Percentiles rank a stretch among this genome's conserved stretches.
These are phyloP conservation scores for Leuctra nigra DNA, from an alignment of 2,888 invertebrate genomes.

Conservation along the genomic window DNA sequence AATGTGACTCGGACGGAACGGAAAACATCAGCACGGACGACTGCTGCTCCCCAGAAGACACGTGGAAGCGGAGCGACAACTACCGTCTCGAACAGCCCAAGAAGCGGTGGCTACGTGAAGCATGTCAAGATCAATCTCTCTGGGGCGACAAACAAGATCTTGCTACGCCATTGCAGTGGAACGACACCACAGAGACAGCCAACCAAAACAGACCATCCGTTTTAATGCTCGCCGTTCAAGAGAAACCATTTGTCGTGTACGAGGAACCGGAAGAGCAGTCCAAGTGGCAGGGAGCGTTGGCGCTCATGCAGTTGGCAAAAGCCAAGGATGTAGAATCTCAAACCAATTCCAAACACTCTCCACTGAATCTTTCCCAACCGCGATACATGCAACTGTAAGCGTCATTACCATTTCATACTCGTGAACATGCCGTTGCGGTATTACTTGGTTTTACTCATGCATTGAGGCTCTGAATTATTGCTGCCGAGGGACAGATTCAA, in stretches of 20 bases:
- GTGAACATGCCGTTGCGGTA: no score
- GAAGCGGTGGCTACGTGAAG: constrained; percentile 54
- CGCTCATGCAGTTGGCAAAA: constrained; percentile 51
- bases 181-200: constrained; percentile 33
- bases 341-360: no score
- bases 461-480: no score
- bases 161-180: constrained; percentile 48
- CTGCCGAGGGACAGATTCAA: no score
- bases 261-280: constrained; percentile 38
- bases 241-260: background rate
- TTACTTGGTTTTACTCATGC: no score
- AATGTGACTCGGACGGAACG: background rate
- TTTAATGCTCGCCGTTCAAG: constrained; percentile 37
- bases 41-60: constrained; percentile 14
- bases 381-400: constrained; percentile 26
- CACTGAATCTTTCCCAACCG: constrained; percentile 26
- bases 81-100: constrained; percentile 43
- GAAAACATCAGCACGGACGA: constrained; percentile 11
- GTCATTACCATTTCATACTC: no score
- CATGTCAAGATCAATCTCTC: constrained; percentile 39
- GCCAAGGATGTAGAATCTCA: constrained; percentile 7
- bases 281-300: constrained; percentile 54
- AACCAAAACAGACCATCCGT: constrained; percentile 50
- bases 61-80: background rate
- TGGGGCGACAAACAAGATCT: constrained; percentile 39